Base-by-base conservation (phyloP, 2,888 invertebrate genomes). In the Ormyrus rosae region DNA sequence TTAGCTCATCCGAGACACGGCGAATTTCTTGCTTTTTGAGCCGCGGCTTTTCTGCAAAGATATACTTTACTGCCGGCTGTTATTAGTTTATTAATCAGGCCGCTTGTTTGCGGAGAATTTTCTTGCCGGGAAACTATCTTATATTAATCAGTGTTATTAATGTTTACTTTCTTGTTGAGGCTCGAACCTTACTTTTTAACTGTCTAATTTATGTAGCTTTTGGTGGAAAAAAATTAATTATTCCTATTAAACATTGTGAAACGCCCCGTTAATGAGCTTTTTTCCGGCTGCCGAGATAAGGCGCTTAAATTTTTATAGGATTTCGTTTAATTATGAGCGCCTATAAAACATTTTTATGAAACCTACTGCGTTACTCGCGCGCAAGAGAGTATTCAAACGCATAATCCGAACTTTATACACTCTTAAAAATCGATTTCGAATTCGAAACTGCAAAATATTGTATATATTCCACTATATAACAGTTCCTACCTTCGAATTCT, bases 291-390 rank as follows among this genome's bases (percentile, higher is more conserved):
- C 50, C 53, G 5, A 71, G n/a, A 63, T 64, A 55, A 55, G 13
- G 55, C n/a, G 6, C 51, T 46, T 50, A 74, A n/a, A 45, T 71
- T 77, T 71, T 71, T 77, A 76, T 56, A 50, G 64, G 58, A 13
- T 58, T 69, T 51, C 58, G 56, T 71, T 63, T 70, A 56, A 71
- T 64, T 53, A 65, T 13, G 64, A 50, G 70, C 58, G 45, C 9
- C 70, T 65, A 65, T 70, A 77, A 77, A 77, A 71, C 19, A 51
- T 65, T 65, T 76, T 77, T 71, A 71, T 70, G 64, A 61, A 70
- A 77, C 48, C 45, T n/a, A 64, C 55, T 4, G 19, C 9, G 13
- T 34, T 45, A 51, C 48, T 46, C 11, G 3, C 48, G 11, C 51
- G 19, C 67, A 2, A 51, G 50, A 0, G 67, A 13, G 56, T 3